Evolutionary conservation across 2,113 vertebrate genomes (phyloP).

Genomic region (Zosterops lateralis): DNA sequence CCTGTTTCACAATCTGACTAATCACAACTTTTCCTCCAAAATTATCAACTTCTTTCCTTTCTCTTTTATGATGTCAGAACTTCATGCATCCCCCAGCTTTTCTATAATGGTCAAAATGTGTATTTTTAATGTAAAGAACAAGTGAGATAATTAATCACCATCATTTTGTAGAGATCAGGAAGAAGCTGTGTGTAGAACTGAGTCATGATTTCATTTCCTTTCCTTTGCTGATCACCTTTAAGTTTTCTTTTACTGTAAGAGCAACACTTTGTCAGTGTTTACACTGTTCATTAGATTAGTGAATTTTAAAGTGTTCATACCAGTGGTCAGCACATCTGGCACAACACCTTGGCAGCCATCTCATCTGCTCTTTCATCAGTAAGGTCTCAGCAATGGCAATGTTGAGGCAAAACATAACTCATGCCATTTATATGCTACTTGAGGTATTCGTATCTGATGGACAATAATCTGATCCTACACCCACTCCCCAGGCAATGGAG

Average conservation of each 20-base stretch:
- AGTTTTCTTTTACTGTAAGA: neutral
- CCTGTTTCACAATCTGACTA: neutral
- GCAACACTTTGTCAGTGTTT: neutral
- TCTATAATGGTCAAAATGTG: neutral
- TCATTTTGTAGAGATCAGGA: neutral
- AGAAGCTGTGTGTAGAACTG: neutral
- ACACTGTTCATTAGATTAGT: neutral
- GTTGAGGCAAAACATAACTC: neutral
- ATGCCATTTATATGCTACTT: neutral
- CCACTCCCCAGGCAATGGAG: neutral
- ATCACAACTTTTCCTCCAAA: neutral
- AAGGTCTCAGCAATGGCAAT: neutral
- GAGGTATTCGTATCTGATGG: neutral
- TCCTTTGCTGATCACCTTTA: conserved; percentile 20
- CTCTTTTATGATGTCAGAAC: neutral
- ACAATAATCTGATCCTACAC: neutral
- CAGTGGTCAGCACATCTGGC: neutral
- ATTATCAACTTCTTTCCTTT: neutral
- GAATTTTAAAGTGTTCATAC: neutral
- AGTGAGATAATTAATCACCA: conserved; percentile 30
- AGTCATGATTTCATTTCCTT: conserved; percentile 38
- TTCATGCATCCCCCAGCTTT: neutral
- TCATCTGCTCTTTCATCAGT: neutral
- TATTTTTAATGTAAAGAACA: conserved; percentile 43
- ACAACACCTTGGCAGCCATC: neutral